A percentile compares a stretch with the other conserved stretches of the same genome.
These are phyloP conservation scores for Misgurnus anguillicaudatus DNA, from an alignment of 2,113 vertebrate genomes.

Conservation along the genomic window DNA sequence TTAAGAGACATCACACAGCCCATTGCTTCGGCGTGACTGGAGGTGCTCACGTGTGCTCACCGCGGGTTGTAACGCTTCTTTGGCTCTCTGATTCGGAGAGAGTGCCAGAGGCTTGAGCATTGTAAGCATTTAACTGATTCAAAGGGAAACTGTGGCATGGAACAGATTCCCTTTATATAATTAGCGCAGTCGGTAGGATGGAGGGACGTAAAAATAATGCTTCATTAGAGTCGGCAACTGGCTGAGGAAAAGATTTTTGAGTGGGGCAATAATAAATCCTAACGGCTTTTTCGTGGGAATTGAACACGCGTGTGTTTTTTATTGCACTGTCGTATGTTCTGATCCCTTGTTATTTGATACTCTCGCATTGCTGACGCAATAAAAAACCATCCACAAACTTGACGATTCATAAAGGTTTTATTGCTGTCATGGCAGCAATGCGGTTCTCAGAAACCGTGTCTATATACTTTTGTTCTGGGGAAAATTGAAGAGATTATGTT, in stretches of 20 bases:
- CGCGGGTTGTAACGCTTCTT: constrained; percentile 31
- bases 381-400: background rate
- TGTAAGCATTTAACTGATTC: constrained; percentile 27
- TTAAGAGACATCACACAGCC: constrained; percentile 62
- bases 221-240: constrained; percentile 4
- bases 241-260: constrained; percentile 9
- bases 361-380: background rate
- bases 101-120: constrained; percentile 14
- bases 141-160: background rate
- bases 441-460: background rate
- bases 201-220: constrained; percentile 37
- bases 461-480: background rate
- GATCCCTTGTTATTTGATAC: background rate
- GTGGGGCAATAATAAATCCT: background rate
- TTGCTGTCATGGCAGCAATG: background rate
- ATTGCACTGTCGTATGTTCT: constrained; percentile 12
- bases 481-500: background rate
- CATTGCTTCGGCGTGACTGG: constrained; percentile 46
- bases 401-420: constrained; percentile 1
- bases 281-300: background rate
- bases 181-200: constrained; percentile 34
- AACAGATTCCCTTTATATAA: constrained; percentile 20
- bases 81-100: constrained; percentile 19
- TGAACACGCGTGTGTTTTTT: constrained; percentile 2
- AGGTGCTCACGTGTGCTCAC: constrained; percentile 16